Base-by-base conservation (phyloP, 2,888 invertebrate species). In the Papilio gigon region DNA sequence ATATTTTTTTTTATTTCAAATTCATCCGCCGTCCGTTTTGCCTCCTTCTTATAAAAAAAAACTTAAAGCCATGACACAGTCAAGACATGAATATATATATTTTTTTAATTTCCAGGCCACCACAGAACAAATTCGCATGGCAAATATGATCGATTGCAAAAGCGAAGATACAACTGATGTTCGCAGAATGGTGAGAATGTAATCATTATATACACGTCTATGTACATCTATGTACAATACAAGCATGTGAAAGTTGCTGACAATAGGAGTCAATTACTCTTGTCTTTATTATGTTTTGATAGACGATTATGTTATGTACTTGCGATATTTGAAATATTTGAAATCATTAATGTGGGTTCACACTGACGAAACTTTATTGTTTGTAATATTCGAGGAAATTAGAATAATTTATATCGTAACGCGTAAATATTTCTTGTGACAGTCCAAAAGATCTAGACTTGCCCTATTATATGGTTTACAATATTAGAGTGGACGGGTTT, bases 121-220 rank as follows among this genome's bases (percentile, higher is more conserved):
- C 78, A 95, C 95, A 88, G 97, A 97, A 92, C 97, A 97, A 90
- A 94, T 96, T 84, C 94, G 96, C 80, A 94, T 97, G 93, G 96
- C 96, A 87, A 94, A 95, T 92, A 96, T 97, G 85, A 96, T 96
- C 84, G 95, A 95, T 82, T 93, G 94, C 79, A 92, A 93, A 92
- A 93, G 93, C 83, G 88, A 93, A 84, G 90, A 94, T 88, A 90
- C 93, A 80, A 93, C 93, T 71, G 93, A 93, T 81, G 94, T 94
- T 84, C 93, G 93, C 78, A 93, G 93, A 88, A 94, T 94, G 92
- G 90, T 90, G 71, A 85, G 87, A 74, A 6, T 53, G 27, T 44
- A 33, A 37, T 12, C 12, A 22, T 58, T 60, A 60, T 37, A 35
- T 37, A n/a, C 42, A 47, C 11, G 14, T 12, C 59, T n/a, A 22